A percentile compares a stretch with the other conserved stretches of the same genome.
Evolutionary conservation across 1,140 invertebrate species (phyloP).

Genomic region (Calephelis nemesis): DNA sequence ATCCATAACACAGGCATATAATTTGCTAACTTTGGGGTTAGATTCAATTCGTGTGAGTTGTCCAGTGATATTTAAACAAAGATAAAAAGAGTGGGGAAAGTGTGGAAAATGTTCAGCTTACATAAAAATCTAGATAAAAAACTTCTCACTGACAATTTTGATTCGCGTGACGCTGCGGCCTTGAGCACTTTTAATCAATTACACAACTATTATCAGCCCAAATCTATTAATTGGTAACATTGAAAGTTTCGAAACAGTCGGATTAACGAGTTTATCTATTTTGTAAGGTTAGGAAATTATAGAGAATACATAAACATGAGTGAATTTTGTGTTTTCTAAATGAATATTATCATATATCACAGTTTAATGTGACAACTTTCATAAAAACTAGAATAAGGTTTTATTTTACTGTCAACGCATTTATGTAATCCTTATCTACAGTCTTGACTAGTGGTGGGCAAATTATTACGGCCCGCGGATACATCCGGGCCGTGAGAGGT

Average conservation of each 20-base stretch:
- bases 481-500: no score
- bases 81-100: no score
- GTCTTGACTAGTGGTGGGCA: no score
- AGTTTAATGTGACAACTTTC: slow-evolving; percentile 5
- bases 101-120: no score
- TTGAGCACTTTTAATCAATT: slow-evolving; percentile 9
- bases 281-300: slow-evolving; percentile 1
- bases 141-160: not conserved
- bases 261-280: slow-evolving; percentile 8
- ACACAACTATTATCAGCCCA: slow-evolving; percentile 6
- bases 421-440: slow-evolving; percentile 1
- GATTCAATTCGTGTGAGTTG: no score
- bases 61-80: no score
- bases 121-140: not conserved
- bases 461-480: no score
- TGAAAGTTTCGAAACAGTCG: not conserved
- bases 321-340: not conserved
- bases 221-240: slow-evolving; percentile 12
- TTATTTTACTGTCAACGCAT: not conserved
- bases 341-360: not conserved
- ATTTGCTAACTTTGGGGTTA: no score
- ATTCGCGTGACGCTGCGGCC: not conserved
- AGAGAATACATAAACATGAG: not conserved
- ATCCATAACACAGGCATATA: no score
- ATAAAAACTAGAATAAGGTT: slow-evolving; percentile 7